phyloP scores from a whole-genome alignment of 2,797 vertebrate species.

The Arnoldichthys spilopterus region DNA sequence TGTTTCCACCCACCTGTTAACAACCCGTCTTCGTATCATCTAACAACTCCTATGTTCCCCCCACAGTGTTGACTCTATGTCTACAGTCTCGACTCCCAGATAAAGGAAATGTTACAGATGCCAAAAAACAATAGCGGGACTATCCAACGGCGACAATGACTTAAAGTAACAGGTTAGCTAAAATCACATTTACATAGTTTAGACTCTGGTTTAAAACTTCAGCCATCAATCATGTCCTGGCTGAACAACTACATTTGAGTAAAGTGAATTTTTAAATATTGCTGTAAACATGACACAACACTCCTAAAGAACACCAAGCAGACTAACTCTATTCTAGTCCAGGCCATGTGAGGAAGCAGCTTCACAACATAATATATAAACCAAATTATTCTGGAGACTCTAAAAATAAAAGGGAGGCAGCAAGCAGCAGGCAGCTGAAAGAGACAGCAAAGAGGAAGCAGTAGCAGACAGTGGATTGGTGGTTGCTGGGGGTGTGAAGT shows the following conservation, averaged over 20 bases:
- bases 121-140: background rate
- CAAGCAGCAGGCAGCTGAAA: conserved; percentile 1
- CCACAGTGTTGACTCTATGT: no score
- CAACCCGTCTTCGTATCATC: no score
- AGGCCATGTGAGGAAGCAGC: background rate
- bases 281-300: background rate
- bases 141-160: background rate
- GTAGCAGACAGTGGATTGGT: conserved; percentile 53
- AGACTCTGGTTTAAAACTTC: no score
- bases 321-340: background rate
- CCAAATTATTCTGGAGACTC: background rate
- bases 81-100: background rate
- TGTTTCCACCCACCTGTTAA: no score
- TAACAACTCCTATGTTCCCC: no score
- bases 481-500: conserved; percentile 66
- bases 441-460: conserved; percentile 52
- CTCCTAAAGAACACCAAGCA: background rate
- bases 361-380: background rate
- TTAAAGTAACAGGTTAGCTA: no score
- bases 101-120: background rate
- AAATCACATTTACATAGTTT: no score
- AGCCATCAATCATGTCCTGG: no score
- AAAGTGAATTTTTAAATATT: background rate
- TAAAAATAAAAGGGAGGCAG: background rate
- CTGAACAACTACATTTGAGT: no score